Percentiles rank a stretch among this genome's conserved stretches.
These are phyloP conservation scores for Araneus ventricosus DNA, from an alignment of 1,140 invertebrate species.

Conservation along the genomic window DNA sequence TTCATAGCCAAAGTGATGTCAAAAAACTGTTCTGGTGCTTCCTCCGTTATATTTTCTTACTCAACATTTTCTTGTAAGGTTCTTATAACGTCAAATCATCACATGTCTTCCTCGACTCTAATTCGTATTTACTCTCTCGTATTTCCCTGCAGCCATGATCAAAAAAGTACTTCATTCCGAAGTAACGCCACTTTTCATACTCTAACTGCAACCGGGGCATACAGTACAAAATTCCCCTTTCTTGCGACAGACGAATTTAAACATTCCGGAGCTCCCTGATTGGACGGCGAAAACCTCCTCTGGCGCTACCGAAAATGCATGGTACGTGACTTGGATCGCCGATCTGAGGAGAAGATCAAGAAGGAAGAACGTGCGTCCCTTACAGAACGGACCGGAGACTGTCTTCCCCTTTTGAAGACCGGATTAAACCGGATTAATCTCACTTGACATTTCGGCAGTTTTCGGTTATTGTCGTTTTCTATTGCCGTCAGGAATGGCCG, in stretches of 20 bases:
- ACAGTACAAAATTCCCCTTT: background rate
- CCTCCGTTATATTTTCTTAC: no score
- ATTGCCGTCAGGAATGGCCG: background rate
- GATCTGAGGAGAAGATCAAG: background rate
- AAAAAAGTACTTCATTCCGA: background rate
- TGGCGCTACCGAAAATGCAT: background rate
- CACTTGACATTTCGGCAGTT: constrained; percentile 18
- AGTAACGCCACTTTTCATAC: background rate
- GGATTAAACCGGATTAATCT: constrained; percentile 21
- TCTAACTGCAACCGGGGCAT: background rate
- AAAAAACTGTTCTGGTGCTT: no score
- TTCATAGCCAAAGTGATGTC: no score
- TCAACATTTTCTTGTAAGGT: no score
- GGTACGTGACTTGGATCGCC: background rate
- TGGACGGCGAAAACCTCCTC: background rate
- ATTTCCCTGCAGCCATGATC: background rate
- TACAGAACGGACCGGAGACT: background rate
- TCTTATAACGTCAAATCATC: no score
- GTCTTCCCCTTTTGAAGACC: background rate
- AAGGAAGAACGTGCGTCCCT: background rate
- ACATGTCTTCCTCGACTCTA: background rate
- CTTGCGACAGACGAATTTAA: background rate
- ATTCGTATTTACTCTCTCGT: background rate
- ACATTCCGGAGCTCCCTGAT: background rate
- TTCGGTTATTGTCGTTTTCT: background rate